Percentiles rank a stretch among this genome's conserved stretches.
Conservation (phyloP, 1,140 invertebrate genomes). For the Cydia fagiglandana region DNA sequence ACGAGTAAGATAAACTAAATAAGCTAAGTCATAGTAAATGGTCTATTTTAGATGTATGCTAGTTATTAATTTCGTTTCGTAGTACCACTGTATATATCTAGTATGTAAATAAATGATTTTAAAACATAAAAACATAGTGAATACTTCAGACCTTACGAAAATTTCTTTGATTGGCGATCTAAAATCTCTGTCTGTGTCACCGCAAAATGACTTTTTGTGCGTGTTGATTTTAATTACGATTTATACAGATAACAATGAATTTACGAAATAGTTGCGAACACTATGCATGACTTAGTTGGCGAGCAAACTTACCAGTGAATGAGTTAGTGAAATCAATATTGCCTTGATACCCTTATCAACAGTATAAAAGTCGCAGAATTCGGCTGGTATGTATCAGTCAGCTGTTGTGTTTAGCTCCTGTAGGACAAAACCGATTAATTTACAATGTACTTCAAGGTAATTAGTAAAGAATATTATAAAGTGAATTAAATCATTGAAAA, state of each 20-base stretch:
- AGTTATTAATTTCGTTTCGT: too few relatives aligned
- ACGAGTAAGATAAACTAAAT: too few relatives aligned
- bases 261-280: slow-evolving; percentile 37
- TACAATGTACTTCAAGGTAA: slow-evolving; percentile 38
- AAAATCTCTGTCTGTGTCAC: not conserved
- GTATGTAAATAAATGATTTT: too few relatives aligned
- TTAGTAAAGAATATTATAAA: not conserved
- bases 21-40: too few relatives aligned
- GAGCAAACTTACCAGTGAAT: slow-evolving; percentile 30
- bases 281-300: slow-evolving; percentile 34
- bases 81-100: too few relatives aligned
- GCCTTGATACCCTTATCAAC: slow-evolving; percentile 35
- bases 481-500: too few relatives aligned
- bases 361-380: slow-evolving; percentile 36
- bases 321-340: slow-evolving; percentile 37
- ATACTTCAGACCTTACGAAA: not conserved
- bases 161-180: not conserved
- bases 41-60: too few relatives aligned
- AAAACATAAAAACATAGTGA: too few relatives aligned
- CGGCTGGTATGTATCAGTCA: slow-evolving; percentile 34
- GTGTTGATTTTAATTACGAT: not conserved
- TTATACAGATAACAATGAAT: slow-evolving; percentile 24
- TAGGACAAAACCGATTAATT: slow-evolving; percentile 21
- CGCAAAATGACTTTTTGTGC: not conserved
- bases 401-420: slow-evolving; percentile 30